Evolutionary conservation across 37 sponge, comb jelly and placozoan genomes (phyloP).

Genomic region (Hormiphora californensis): DNA sequence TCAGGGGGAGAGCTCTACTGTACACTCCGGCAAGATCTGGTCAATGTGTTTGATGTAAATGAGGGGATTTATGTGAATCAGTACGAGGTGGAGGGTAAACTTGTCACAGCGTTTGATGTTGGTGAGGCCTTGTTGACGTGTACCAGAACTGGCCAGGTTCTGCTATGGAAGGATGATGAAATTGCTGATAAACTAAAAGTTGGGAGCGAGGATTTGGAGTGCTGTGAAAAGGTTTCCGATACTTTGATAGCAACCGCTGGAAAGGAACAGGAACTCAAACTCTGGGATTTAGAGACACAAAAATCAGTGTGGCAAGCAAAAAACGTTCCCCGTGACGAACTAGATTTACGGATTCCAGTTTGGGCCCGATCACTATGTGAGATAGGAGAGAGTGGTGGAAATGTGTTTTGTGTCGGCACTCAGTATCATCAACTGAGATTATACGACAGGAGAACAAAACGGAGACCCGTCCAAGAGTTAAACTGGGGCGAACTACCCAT

Average conservation of each 20-base stretch:
- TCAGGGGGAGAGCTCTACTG: neutral
- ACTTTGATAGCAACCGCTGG: neutral
- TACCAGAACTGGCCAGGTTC: neutral
- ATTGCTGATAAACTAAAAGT: conserved; percentile 17
- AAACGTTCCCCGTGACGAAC: conserved; percentile 34
- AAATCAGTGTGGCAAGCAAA: conserved; percentile 14
- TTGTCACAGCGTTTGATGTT: conserved; percentile 40
- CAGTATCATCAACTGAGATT: conserved; percentile 12
- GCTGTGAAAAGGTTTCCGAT: neutral
- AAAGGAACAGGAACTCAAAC: conserved; percentile 37
- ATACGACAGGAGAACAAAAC: neutral
- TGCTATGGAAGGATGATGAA: conserved; percentile 30
- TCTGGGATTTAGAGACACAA: conserved; percentile 46
- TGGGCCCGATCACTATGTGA: neutral
- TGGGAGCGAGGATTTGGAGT: neutral
- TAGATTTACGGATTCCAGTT: conserved; percentile 31
- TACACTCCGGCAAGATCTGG: neutral
- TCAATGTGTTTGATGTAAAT: conserved; percentile 30
- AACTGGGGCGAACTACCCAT: conserved; percentile 35
- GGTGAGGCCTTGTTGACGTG: neutral
- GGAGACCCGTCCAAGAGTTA: neutral
- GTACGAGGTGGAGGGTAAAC: conserved; percentile 16
- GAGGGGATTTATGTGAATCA: conserved; percentile 36
- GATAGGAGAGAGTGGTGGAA: neutral
- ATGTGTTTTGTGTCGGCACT: conserved; percentile 27